These are phyloP conservation scores for Dicaeum eximium DNA, from an alignment of 2,113 vertebrate species.

Conservation along the genomic window DNA sequence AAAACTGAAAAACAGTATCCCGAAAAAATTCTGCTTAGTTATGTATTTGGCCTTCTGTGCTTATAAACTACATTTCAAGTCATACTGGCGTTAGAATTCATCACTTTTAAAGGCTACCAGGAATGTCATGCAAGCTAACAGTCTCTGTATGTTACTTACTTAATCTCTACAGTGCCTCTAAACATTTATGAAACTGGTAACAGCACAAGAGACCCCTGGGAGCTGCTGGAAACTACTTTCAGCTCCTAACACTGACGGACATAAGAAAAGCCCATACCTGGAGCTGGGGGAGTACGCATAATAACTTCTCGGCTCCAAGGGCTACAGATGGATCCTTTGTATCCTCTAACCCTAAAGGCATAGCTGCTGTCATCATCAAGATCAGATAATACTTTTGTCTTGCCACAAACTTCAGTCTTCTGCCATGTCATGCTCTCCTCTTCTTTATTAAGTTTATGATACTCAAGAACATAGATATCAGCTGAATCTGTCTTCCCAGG, in stretches of 20 bases:
- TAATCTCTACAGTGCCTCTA: not conserved
- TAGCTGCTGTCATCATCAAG: conserved; percentile 82
- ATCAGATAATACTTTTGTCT: conserved; percentile 78
- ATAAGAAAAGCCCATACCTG: conserved; percentile 72
- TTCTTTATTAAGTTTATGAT: conserved; percentile 78
- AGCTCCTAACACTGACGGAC: not conserved
- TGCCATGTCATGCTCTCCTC: conserved; percentile 77
- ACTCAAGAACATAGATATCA: conserved; percentile 88
- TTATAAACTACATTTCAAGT: not conserved
- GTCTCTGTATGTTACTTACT: not conserved
- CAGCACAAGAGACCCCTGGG: not conserved
- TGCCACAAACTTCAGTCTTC: conserved; percentile 75
- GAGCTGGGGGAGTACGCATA: conserved; percentile 87
- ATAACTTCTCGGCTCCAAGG: conserved; percentile 86
- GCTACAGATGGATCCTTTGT: conserved; percentile 82
- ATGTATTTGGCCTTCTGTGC: not conserved
- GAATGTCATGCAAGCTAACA: not conserved
- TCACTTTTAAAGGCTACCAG: not conserved
- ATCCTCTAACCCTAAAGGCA: conserved; percentile 85
- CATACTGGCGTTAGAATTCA: not conserved
- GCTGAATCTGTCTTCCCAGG: conserved; percentile 80
- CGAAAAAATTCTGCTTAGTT: not conserved
- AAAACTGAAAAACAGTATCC: conserved; percentile 77
- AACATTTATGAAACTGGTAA: not conserved
- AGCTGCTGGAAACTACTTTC: not conserved